Evolutionary conservation across 1,140 invertebrate species (phyloP).

Genomic region (Uloborus diversus): DNA sequence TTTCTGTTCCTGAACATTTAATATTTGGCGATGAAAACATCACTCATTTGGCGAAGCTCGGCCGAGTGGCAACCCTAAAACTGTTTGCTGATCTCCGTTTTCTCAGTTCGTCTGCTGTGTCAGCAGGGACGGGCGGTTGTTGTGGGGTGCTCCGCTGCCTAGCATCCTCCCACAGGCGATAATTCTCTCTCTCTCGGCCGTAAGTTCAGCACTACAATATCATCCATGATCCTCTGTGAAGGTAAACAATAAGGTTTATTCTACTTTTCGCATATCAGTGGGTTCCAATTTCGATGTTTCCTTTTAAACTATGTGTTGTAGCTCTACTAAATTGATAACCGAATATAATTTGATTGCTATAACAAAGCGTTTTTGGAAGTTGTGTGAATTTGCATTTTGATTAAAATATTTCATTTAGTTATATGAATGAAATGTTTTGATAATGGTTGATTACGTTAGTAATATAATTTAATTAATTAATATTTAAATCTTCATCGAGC

Average conservation of each 20-base stretch:
- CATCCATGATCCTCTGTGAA: slow-evolving; percentile 35
- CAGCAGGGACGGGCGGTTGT: slow-evolving; percentile 3
- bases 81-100: slow-evolving; percentile 37
- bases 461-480: too few species aligned
- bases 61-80: slow-evolving; percentile 4
- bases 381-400: too few species aligned
- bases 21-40: neutral
- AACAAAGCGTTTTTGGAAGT: too few species aligned
- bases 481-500: too few species aligned
- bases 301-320: too few species aligned
- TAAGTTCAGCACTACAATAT: neutral
- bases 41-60: slow-evolving; percentile 4
- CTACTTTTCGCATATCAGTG: too few species aligned
- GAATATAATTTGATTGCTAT: too few species aligned
- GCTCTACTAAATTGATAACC: too few species aligned
- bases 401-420: too few species aligned
- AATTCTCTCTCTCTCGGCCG: slow-evolving; percentile 4
- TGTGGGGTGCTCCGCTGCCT: neutral
- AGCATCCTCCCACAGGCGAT: neutral
- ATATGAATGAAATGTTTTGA: too few species aligned
- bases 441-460: too few species aligned
- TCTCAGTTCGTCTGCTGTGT: slow-evolving; percentile 49
- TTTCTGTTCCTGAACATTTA: neutral
- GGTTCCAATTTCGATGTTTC: too few species aligned
- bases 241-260: slow-evolving; percentile 37